Evolutionary conservation across 2,888 invertebrate genomes (phyloP).

Genomic region (Drosophila vallismaia): DNA sequence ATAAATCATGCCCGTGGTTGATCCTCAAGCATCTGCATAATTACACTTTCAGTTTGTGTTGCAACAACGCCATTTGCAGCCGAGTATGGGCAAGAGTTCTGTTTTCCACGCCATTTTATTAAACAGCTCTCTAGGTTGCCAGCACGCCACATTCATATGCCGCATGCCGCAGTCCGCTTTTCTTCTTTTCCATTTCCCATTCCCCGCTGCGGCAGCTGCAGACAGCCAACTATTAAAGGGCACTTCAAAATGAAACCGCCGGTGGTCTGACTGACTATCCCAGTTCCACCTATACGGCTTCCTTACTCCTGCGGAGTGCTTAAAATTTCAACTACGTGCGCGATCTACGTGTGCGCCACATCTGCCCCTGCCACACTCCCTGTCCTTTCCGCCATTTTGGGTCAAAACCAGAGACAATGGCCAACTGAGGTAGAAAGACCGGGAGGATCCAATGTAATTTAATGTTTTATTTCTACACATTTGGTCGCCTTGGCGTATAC

Average conservation of each 20-base stretch:
- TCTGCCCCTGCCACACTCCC: slow-evolving; percentile 63
- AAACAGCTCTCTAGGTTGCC: slow-evolving; percentile 63
- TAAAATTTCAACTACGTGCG: slow-evolving; percentile 72
- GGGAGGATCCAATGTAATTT: slow-evolving; percentile 66
- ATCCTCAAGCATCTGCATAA: slow-evolving; percentile 69
- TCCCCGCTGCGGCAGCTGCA: slow-evolving; percentile 67
- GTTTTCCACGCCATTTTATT: slow-evolving; percentile 67
- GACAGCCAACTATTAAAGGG: slow-evolving; percentile 75
- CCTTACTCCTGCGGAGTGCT: slow-evolving; percentile 62
- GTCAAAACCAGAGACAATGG: slow-evolving; percentile 37
- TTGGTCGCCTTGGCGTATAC: slow-evolving; percentile 68
- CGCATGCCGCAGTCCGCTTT: slow-evolving; percentile 17
- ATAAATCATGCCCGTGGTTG: slow-evolving; percentile 39
- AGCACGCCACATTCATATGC: slow-evolving; percentile 53
- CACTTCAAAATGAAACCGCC: slow-evolving; percentile 71
- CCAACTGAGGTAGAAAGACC: slow-evolving; percentile 18
- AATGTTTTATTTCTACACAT: slow-evolving; percentile 74
- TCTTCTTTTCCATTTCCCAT: slow-evolving; percentile 10
- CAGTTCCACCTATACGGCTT: not conserved
- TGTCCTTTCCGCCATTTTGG: not conserved
- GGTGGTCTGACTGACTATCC: slow-evolving; percentile 46
- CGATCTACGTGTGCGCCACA: slow-evolving; percentile 66
- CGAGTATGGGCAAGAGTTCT: slow-evolving; percentile 13
- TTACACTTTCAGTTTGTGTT: slow-evolving; percentile 69
- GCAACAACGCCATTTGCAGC: slow-evolving; percentile 47